phyloP scores from a whole-genome alignment of 1,140 invertebrate genomes.

The Trinorchestia longiramus region DNA sequence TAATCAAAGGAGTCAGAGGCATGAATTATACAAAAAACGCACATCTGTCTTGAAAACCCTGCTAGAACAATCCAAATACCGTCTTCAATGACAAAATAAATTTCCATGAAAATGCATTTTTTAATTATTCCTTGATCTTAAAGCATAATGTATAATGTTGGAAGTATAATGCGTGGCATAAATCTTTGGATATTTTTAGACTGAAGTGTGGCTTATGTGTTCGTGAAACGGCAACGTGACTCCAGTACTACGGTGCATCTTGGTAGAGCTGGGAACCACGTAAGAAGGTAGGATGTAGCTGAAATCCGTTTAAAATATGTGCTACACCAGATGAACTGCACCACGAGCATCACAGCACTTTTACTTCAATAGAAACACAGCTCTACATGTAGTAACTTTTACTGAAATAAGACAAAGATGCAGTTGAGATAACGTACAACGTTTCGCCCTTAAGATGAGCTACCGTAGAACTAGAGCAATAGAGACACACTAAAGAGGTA shows the following conservation, averaged over 20 bases:
- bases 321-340: not conserved
- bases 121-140: no score
- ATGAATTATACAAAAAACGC: no score
- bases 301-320: not conserved
- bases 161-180: no score
- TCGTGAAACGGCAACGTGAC: not conserved
- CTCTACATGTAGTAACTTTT: not conserved
- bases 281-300: not conserved
- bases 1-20: no score
- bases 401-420: not conserved
- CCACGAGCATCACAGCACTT: not conserved
- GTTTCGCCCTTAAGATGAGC: no score
- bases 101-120: no score
- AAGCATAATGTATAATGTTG: no score
- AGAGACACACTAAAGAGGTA: not conserved
- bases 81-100: no score
- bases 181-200: no score
- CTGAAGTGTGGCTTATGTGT: no score
- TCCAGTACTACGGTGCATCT: not conserved
- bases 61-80: no score
- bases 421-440: not conserved
- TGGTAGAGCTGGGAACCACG: not conserved
- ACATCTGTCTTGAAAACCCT: no score
- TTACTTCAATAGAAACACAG: not conserved
- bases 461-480: not conserved